phyloP scores from a whole-genome alignment of 2,113 vertebrate species.

The Lichenostomus cassidix region DNA sequence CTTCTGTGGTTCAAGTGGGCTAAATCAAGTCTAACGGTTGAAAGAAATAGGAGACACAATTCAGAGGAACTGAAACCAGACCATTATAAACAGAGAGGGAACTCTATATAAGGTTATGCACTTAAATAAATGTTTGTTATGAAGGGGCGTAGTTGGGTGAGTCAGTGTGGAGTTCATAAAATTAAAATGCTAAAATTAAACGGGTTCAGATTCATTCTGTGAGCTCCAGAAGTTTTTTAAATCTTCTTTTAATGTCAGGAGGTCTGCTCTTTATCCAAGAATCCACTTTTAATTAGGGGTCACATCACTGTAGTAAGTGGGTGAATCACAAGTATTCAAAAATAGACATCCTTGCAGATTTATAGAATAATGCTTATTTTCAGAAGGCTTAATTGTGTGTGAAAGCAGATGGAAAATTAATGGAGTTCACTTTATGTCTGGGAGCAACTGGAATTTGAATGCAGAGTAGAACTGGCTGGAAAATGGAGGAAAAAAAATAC shows the following conservation, averaged over 20 bases:
- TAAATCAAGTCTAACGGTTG: background rate
- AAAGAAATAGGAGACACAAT: background rate
- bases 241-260: background rate
- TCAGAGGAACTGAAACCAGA: background rate
- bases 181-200: background rate
- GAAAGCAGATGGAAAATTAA: conserved; percentile 24
- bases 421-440: background rate
- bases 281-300: conserved; percentile 11
- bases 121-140: background rate
- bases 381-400: background rate
- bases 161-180: background rate
- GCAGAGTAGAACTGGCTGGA: background rate
- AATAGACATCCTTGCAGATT: conserved; percentile 13
- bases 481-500: background rate
- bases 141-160: background rate
- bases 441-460: background rate
- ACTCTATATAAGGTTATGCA: background rate
- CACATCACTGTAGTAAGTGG: background rate
- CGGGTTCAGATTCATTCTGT: background rate
- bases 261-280: background rate
- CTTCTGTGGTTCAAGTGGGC: background rate
- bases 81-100: background rate
- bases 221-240: background rate
- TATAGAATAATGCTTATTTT: conserved; percentile 13
- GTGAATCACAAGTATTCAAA: background rate